phyloP scores from a whole-genome alignment of 2,797 vertebrate genomes.

The Australoheros facetus region DNA sequence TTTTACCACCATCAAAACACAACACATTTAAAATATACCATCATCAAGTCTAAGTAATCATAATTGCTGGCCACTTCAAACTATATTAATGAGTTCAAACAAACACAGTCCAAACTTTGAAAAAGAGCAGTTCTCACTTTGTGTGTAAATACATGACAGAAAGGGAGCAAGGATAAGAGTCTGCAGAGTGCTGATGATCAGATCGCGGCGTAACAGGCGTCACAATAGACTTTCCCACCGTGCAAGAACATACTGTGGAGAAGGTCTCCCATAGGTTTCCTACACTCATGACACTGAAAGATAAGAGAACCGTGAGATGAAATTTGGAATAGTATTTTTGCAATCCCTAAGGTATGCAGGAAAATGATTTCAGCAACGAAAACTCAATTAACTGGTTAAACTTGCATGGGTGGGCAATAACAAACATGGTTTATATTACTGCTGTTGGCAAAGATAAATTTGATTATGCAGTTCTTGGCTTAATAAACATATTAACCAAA shows the following conservation, averaged over 20 bases:
- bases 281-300: constrained; percentile 88
- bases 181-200: constrained; percentile 63
- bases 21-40: constrained; percentile 18
- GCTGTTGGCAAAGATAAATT: background rate
- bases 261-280: constrained; percentile 92
- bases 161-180: constrained; percentile 34
- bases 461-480: too few relatives aligned
- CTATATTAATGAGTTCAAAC: constrained; percentile 26
- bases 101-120: constrained; percentile 34
- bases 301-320: constrained; percentile 17
- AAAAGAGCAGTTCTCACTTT: constrained; percentile 49
- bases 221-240: constrained; percentile 89
- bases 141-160: constrained; percentile 50
- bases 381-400: constrained; percentile 3
- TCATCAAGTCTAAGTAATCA: constrained; percentile 36
- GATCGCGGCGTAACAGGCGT: constrained; percentile 88
- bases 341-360: background rate
- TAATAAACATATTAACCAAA: background rate
- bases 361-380: background rate
- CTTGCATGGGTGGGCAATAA: background rate
- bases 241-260: constrained; percentile 91
- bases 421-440: background rate
- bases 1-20: constrained; percentile 36
- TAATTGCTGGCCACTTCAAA: constrained; percentile 35
- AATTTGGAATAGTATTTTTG: background rate